Evolutionary conservation across 2,888 invertebrate species (phyloP), one percentile per base, ranked within the genome.

Genomic region (Euzophera pinguis): DNA sequence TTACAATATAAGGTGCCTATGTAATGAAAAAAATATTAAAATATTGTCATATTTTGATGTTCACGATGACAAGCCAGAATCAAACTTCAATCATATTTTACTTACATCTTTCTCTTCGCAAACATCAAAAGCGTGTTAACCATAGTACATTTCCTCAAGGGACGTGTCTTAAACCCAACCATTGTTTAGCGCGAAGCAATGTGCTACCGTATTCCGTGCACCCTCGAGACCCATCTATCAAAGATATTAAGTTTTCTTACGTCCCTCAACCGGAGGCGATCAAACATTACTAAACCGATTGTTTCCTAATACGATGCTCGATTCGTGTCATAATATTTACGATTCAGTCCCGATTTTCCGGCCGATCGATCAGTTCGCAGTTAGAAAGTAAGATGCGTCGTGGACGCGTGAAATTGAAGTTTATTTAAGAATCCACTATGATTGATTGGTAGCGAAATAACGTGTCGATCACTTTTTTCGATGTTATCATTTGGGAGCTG

Each of bases 241-340:
- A 84, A 74, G 71, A 78, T 76, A 83, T 79, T 78, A 79, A 81
- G 78, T 81, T 81, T 75, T 75, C 68, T 71, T 76, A 75, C 73
- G 70, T 65, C 75, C 73, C 71, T 68, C 71, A 71, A 73, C 69
- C 65, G 62, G 51, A 56, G 64, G 63, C 61, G 63, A 61, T 62
- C 62, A 63, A 69, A 65, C 67, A 71, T 75, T 84, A 76, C 67
- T 69, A 81, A 80, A 76, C 70, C 78, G 75, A 87, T 85, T 87
- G 86, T 88, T 83, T 88, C 74, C 83, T 81, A 81, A 89, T 89
- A 80, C 83, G 81, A 83, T 78, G 69, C 72, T 81, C 70, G 69
- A 69, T 68, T 73, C 73, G 67, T 78, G 89, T 89, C 89, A 88
- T 78, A 89, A 89, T 88, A 89, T 89, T 89, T 86, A 82, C 83